Base-by-base conservation (phyloP, 2,888 invertebrate species). In the Dorcus hopei region DNA sequence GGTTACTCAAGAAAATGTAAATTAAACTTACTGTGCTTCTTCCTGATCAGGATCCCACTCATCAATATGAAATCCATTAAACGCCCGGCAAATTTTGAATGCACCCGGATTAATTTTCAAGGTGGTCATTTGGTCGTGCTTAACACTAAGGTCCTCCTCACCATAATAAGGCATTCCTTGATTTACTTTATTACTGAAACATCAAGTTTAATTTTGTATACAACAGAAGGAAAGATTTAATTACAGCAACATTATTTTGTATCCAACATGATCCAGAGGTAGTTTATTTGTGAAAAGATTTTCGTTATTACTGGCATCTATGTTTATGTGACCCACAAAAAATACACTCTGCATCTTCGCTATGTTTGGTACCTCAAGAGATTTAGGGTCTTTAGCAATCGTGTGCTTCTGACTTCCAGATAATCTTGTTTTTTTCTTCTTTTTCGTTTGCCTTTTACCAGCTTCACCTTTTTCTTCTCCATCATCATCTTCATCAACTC, bases 11-110 rank as follows among this genome's bases (percentile, higher is more conserved):
- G 11, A 3, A 23, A 19, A 33, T 43, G 23, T 26, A 11, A 26
- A 53, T 8, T 11, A 52, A 23, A 52, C 52, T 23, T 53, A 53
- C 53, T 33, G 14, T 2, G 54, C 33, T 11, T 45, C 45, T 9
- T 54, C 45, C 23, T 33, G 39, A 38, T 45, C 14, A 3, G 38
- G 42, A 48, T 59, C 59, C 23, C 39, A 51, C 38, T 56, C 52
- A 38, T 59, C 51, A 3, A 59, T 49, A 11, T 59, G 19, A 43
- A 59, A 59, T 41, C 55, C 43, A n/a, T 43, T 40, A 43, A 59
- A 59, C 26, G 48, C 26, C 26, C 26, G 5, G 5, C 7, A 6
- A 6, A 33, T 33, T 5, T 33, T 33, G 26, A 19, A 19, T 7
- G 4, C 26, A 33, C 3, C 7, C 26, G 3, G 26, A 49, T 48